phyloP scores from a whole-genome alignment of 2,797 vertebrate species.

The Propithecus perrieri region DNA sequence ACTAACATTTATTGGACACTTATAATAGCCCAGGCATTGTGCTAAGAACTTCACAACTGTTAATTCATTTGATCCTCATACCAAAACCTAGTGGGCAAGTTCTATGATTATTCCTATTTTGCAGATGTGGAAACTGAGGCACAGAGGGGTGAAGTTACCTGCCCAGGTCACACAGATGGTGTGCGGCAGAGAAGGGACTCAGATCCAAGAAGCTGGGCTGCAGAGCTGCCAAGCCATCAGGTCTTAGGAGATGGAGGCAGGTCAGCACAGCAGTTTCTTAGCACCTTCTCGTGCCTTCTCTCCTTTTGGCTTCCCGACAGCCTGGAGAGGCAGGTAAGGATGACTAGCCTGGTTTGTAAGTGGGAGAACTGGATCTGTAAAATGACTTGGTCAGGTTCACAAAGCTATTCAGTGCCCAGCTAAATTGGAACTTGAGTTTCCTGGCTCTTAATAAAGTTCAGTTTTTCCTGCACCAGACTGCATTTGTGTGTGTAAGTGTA shows the following conservation, averaged over 20 bases:
- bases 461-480: background rate
- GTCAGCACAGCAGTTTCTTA: background rate
- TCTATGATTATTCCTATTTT: background rate
- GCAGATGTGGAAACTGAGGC: background rate
- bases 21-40: background rate
- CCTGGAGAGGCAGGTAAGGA: background rate
- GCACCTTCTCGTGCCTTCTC: background rate
- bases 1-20: background rate
- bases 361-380: background rate
- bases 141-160: background rate
- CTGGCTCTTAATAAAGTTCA: background rate
- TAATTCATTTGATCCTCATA: background rate
- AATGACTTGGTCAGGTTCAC: background rate
- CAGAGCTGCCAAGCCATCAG: accelerated
- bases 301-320: background rate
- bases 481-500: background rate
- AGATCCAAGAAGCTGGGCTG: background rate
- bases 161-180: background rate
- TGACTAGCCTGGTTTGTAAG: background rate
- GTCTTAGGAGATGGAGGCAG: background rate
- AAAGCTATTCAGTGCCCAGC: background rate
- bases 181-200: background rate
- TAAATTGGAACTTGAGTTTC: background rate
- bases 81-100: background rate
- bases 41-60: background rate